phyloP scores from a whole-genome alignment of 2,797 vertebrate genomes.

The Ciconia nigra region DNA sequence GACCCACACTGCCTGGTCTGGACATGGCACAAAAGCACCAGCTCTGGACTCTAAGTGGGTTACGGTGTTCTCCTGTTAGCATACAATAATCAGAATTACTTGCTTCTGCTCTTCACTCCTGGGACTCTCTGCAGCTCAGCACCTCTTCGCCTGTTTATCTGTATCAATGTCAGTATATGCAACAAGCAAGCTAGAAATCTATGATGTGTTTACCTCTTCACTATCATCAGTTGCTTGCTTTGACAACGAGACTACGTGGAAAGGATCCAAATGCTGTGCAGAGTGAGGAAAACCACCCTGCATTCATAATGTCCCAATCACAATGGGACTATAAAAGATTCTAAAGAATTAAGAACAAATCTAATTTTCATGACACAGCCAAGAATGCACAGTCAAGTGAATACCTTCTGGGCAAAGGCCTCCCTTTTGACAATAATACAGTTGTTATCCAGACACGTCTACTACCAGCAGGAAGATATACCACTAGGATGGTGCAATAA shows the following conservation, averaged over 20 bases:
- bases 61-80: neutral
- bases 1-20: neutral
- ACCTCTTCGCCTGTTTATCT: neutral
- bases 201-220: neutral
- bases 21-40: fast-evolving
- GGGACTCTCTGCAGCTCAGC: neutral
- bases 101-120: neutral
- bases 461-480: neutral
- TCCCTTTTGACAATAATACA: neutral
- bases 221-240: neutral
- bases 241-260: neutral
- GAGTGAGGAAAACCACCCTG: neutral
- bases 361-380: neutral
- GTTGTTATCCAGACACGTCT: neutral
- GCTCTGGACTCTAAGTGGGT: neutral
- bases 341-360: neutral
- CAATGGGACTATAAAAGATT: neutral
- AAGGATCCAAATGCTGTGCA: fast-evolving
- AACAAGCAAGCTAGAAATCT: neutral
- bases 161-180: fast-evolving
- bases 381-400: neutral
- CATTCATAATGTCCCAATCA: fast-evolving
- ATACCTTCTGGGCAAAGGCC: neutral
- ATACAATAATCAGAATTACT: neutral
- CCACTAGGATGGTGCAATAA: neutral